These are phyloP conservation scores for Cryptocephalus moraei DNA, from an alignment of 2,888 invertebrate species.

Conservation along the genomic window DNA sequence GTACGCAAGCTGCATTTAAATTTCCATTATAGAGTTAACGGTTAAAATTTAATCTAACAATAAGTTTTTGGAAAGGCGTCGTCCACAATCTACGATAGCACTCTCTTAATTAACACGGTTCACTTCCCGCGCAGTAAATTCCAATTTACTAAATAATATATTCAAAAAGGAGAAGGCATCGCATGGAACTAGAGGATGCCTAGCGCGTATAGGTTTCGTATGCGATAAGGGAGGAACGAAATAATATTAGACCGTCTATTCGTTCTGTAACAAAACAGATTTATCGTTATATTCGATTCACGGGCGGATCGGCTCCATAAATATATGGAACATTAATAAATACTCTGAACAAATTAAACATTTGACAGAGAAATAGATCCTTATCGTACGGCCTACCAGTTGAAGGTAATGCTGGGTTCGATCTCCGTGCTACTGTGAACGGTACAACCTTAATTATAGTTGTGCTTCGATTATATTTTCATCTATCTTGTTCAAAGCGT, in stretches of 20 bases:
- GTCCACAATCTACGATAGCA: too few species aligned
- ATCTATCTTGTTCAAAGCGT: neutral
- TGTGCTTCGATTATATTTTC: neutral
- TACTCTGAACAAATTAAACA: constrained; percentile 34
- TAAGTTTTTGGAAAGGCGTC: too few species aligned
- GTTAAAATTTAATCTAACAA: too few species aligned
- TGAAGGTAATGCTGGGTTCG: constrained; percentile 25
- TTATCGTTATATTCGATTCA: constrained; percentile 23
- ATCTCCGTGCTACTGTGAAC: constrained; percentile 19
- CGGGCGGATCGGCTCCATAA: constrained; percentile 25
- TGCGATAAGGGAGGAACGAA: constrained; percentile 7
- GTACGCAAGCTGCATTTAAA: too few species aligned
- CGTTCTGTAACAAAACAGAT: constrained; percentile 13
- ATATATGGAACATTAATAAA: constrained; percentile 33
- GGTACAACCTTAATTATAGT: constrained; percentile 10
- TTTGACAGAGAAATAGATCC: constrained; percentile 31
- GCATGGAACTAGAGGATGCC: too few species aligned
- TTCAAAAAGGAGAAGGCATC: too few species aligned
- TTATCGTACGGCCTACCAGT: constrained; percentile 28
- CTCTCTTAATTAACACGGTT: too few species aligned
- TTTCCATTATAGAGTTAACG: too few species aligned
- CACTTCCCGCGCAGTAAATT: too few species aligned
- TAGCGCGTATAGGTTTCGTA: too few species aligned
- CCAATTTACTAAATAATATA: too few species aligned
- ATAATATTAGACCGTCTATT: constrained; percentile 7